phyloP scores from a whole-genome alignment of 2,888 invertebrate genomes.

The Eueremaeus valkanovi region DNA sequence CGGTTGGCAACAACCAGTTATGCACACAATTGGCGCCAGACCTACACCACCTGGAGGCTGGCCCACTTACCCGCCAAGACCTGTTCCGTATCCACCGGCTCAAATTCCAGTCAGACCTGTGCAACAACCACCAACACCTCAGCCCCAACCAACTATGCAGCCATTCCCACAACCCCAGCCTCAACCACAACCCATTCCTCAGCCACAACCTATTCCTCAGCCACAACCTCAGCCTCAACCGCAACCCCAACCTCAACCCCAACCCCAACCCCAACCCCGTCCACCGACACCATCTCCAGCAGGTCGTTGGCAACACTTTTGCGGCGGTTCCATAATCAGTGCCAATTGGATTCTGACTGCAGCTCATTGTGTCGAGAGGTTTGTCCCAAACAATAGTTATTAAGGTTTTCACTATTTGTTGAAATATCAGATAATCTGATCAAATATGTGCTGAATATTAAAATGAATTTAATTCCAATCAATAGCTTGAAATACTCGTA shows the following conservation, averaged over 20 bases:
- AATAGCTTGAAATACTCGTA: constrained; percentile 28
- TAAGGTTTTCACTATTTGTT: neutral
- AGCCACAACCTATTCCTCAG: neutral
- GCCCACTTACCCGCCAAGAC: neutral
- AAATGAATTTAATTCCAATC: neutral
- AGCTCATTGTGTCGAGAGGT: constrained; percentile 44
- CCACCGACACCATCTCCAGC: constrained; percentile 20
- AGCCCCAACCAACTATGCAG: neutral
- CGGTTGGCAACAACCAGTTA: no score
- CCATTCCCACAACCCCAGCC: neutral
- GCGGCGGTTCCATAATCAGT: constrained; percentile 43
- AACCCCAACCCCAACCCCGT: no score
- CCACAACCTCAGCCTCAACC: constrained; percentile 6
- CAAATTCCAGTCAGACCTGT: neutral
- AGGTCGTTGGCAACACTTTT: constrained; percentile 41
- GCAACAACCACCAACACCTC: neutral
- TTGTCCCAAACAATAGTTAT: neutral
- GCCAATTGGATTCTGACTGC: constrained; percentile 43
- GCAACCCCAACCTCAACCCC: constrained; percentile 1
- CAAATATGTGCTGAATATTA: no score
- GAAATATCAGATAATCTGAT: neutral
- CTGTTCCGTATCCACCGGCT: constrained; percentile 10
- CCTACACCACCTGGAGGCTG: neutral
- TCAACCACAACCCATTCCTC: neutral
- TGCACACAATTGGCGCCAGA: neutral